Evolutionary conservation across 2,888 invertebrate genomes (phyloP).

Genomic region (Alloplasta piceator): DNA sequence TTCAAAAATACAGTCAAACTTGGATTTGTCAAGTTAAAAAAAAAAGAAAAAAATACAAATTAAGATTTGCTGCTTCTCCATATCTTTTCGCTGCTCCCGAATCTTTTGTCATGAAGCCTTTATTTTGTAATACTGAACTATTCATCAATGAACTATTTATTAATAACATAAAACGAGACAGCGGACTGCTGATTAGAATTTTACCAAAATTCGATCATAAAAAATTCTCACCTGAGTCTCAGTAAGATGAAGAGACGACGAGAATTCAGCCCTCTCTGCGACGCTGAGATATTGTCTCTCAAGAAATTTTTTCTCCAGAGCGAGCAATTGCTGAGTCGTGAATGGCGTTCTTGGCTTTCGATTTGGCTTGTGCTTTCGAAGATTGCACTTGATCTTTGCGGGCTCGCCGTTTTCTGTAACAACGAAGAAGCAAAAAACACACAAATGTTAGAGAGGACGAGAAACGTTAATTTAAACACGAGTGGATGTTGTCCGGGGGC

Average conservation of each 20-base stretch:
- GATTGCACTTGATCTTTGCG: slow-evolving; percentile 94
- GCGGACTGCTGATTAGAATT: too few species aligned
- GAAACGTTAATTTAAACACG: slow-evolving; percentile 54
- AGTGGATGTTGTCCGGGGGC: slow-evolving; percentile 44
- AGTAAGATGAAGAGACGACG: slow-evolving; percentile 95
- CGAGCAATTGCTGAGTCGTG: slow-evolving; percentile 97
- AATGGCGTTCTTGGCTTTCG: slow-evolving; percentile 99
- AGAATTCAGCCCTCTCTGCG: slow-evolving; percentile 98
- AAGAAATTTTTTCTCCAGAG: slow-evolving; percentile 97
- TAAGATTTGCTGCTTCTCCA: too few species aligned
- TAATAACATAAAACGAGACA: too few species aligned
- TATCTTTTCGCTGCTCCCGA: too few species aligned
- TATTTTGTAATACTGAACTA: too few species aligned
- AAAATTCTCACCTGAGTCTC: slow-evolving; percentile 91
- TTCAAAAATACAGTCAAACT: too few species aligned
- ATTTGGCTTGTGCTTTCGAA: slow-evolving; percentile 99
- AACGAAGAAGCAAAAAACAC: slow-evolving; percentile 78
- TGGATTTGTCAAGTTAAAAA: too few species aligned
- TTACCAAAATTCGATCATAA: too few species aligned
- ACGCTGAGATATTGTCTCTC: slow-evolving; percentile 99
- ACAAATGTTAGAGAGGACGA: neutral
- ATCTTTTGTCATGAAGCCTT: too few species aligned
- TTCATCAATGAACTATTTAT: too few species aligned
- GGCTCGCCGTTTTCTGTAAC: slow-evolving; percentile 90
- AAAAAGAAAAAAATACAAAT: too few species aligned